A percentile compares a stretch with the other conserved stretches of the same genome.
phyloP scores from a whole-genome alignment of 2,888 invertebrate species.

The Phaonia tiefii region DNA sequence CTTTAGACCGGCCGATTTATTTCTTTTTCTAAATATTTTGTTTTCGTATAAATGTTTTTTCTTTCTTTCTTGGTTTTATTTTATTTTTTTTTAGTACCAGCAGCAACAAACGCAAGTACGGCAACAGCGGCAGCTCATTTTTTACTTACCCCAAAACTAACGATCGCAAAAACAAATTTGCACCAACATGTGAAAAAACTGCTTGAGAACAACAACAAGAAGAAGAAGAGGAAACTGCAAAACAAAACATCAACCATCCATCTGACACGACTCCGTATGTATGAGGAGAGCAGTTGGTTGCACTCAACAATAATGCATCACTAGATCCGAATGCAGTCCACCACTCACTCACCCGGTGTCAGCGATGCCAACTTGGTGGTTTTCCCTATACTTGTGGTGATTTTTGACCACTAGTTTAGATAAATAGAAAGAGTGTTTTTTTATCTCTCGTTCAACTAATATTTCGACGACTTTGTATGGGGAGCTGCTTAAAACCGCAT shows the following conservation, averaged over 20 bases:
- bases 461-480: too few species aligned
- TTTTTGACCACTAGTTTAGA: too few species aligned
- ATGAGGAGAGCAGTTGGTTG: neutral
- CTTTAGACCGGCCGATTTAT: constrained; percentile 41
- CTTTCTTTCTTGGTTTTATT: constrained; percentile 22
- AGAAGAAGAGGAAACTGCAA: constrained; percentile 37
- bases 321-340: constrained; percentile 59
- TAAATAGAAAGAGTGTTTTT: too few species aligned
- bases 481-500: too few species aligned
- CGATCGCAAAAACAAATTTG: constrained; percentile 67
- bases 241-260: constrained; percentile 51
- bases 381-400: too few species aligned
- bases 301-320: constrained; percentile 56
- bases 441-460: too few species aligned
- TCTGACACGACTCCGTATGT: constrained; percentile 32
- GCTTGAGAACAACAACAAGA: constrained; percentile 24
- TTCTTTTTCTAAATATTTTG: constrained; percentile 40
- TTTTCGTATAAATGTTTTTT: constrained; percentile 27
- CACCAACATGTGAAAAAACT: constrained; percentile 69
- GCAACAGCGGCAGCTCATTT: constrained; percentile 22
- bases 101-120: neutral
- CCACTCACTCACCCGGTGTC: too few species aligned
- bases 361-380: too few species aligned
- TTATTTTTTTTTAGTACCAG: neutral
- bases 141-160: constrained; percentile 64